Evolutionary conservation across 2,797 vertebrate species (phyloP).

Genomic region (Podarcis lilfordi): DNA sequence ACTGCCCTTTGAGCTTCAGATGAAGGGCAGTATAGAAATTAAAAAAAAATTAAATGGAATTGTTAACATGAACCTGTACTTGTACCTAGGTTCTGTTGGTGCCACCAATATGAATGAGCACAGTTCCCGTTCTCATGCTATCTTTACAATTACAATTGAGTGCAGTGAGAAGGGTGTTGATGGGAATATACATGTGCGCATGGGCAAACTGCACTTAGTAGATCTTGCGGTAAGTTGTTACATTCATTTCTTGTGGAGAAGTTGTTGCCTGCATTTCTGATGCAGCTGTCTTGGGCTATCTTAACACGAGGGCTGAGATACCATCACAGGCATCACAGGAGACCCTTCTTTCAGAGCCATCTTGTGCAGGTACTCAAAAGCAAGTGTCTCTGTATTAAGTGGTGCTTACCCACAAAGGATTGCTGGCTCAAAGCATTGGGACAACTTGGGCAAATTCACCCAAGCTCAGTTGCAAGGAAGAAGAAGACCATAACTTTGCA

Average conservation of each 20-base stretch:
- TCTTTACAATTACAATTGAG: slow-evolving; percentile 98
- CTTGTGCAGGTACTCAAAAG: background rate
- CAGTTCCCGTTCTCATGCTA: slow-evolving; percentile 97
- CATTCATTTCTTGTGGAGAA: slow-evolving; percentile 60
- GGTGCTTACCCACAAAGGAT: too few relatives aligned
- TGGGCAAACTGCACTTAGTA: slow-evolving; percentile 98
- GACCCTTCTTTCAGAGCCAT: background rate
- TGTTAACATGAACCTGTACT: slow-evolving; percentile 3
- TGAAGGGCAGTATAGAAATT: too few relatives aligned
- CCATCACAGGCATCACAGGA: too few relatives aligned
- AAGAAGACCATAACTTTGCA: background rate
- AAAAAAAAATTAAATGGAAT: background rate
- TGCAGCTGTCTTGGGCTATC: accelerated
- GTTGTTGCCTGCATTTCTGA: slow-evolving; percentile 41
- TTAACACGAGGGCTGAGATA: background rate
- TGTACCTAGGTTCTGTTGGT: slow-evolving; percentile 89
- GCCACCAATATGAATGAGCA: slow-evolving; percentile 99
- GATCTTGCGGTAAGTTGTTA: slow-evolving; percentile 90
- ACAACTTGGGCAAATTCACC: background rate
- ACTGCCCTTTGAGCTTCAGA: too few relatives aligned
- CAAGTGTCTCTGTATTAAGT: background rate
- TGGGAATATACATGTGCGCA: slow-evolving; percentile 95
- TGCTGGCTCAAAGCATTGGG: background rate
- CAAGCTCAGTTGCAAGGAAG: background rate
- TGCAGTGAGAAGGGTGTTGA: slow-evolving; percentile 97